Evolutionary conservation across 1,140 invertebrate species (phyloP).

Genomic region (Akabosia matsudoensis): DNA sequence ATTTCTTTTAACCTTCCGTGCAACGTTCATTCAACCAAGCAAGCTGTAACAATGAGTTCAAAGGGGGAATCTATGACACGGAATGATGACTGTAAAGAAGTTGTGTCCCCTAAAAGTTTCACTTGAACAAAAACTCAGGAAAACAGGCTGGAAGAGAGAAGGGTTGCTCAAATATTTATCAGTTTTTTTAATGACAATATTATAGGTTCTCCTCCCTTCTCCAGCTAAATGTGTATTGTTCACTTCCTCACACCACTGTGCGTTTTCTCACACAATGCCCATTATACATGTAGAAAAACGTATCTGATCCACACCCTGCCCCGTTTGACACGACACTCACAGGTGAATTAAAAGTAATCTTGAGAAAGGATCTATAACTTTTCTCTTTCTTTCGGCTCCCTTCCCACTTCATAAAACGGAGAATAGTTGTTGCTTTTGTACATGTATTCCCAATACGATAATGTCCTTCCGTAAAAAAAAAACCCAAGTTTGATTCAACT

Average conservation of each 20-base stretch:
- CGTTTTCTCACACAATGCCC: no score
- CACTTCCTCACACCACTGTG: no score
- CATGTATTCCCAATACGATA: no score
- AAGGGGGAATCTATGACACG: neutral
- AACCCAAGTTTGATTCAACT: no score
- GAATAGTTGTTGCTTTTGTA: no score
- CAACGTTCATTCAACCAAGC: neutral
- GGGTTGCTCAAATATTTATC: neutral
- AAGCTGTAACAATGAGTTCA: neutral
- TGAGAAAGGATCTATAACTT: neutral
- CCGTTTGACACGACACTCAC: slow-evolving; percentile 2
- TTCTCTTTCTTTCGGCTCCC: neutral
- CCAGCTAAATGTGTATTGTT: no score
- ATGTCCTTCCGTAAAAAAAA: no score
- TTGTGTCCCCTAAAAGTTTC: neutral
- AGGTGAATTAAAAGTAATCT: slow-evolving; percentile 24
- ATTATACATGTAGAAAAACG: neutral
- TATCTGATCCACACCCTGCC: neutral
- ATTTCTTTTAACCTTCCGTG: neutral
- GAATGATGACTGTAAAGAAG: neutral
- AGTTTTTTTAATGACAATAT: neutral
- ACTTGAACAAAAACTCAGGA: neutral
- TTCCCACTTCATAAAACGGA: neutral
- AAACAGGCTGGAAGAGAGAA: neutral
- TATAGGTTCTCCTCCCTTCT: neutral